A percentile compares a stretch with the other conserved stretches of the same genome.
phyloP scores from a whole-genome alignment of 1,140 invertebrate genomes.

The Leptoteleia sp. region DNA sequence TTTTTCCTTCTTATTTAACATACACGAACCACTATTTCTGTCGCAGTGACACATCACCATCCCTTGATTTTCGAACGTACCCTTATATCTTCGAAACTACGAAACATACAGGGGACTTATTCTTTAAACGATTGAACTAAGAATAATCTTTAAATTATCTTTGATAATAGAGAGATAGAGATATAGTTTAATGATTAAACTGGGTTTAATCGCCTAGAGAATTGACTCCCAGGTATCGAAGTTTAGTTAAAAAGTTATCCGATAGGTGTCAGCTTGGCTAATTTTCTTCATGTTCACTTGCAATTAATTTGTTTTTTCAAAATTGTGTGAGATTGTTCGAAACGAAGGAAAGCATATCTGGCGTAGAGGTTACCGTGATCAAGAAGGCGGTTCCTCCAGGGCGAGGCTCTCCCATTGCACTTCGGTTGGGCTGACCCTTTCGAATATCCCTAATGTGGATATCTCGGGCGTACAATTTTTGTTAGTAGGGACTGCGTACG shows the following conservation, averaged over 20 bases:
- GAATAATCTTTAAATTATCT: no score
- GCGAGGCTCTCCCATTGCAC: conserved; percentile 35
- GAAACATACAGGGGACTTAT: no score
- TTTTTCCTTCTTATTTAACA: neutral
- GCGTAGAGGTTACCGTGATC: no score
- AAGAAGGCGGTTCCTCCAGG: no score
- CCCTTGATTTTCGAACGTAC: neutral
- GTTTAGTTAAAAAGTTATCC: neutral
- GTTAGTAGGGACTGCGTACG: conserved; percentile 29
- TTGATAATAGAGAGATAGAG: no score
- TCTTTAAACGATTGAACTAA: no score
- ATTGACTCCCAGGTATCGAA: no score
- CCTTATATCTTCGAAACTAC: no score
- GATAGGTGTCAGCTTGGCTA: neutral
- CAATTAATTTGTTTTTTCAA: neutral
- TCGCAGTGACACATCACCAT: neutral
- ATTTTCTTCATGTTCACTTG: neutral
- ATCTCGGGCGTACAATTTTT: conserved; percentile 28
- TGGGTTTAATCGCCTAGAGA: no score
- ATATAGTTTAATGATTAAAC: no score
- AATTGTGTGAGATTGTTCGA: no score
- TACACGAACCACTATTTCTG: neutral
- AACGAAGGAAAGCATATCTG: conserved; percentile 4
- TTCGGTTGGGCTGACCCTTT: conserved; percentile 15
- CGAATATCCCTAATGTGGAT: no score